Evolutionary conservation across 1,140 invertebrate genomes (phyloP).

Genomic region (Zaprionus ornatus): DNA sequence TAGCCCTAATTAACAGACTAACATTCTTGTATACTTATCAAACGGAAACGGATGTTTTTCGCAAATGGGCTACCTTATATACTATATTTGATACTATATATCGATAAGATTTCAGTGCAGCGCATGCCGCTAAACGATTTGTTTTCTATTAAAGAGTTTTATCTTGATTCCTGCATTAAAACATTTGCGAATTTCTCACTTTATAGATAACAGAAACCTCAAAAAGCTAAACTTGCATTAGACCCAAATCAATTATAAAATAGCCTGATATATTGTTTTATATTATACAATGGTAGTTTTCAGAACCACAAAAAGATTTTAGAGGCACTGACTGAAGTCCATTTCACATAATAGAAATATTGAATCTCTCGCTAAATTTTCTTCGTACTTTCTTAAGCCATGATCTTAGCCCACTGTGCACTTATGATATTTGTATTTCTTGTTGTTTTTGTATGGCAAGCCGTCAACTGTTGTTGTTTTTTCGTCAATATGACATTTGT

Average conservation of each 20-base stretch:
- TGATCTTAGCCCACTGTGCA: conserved; percentile 52
- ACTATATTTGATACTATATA: neutral
- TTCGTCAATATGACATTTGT: conserved; percentile 26
- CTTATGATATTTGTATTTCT: conserved; percentile 45
- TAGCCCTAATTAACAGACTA: neutral
- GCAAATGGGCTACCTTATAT: neutral
- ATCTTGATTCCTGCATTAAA: neutral
- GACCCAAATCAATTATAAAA: neutral
- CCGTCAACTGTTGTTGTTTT: conserved; percentile 52
- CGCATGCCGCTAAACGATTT: neutral
- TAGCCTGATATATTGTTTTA: neutral
- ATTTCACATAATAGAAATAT: no score
- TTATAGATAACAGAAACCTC: neutral
- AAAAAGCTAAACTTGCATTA: neutral
- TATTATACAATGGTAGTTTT: neutral
- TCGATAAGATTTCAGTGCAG: neutral
- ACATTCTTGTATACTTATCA: neutral
- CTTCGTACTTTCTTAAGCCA: neutral
- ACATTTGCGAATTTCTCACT: neutral
- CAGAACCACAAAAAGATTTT: no score
- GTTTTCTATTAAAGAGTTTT: neutral
- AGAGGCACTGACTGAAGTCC: no score
- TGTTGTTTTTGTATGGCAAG: conserved; percentile 48
- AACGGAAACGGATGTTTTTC: neutral
- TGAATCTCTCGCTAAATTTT: no score